A percentile compares a stretch with the other conserved stretches of the same genome.
Evolutionary conservation across 1,140 invertebrate genomes (phyloP).

Genomic region (Triops cancriformis): DNA sequence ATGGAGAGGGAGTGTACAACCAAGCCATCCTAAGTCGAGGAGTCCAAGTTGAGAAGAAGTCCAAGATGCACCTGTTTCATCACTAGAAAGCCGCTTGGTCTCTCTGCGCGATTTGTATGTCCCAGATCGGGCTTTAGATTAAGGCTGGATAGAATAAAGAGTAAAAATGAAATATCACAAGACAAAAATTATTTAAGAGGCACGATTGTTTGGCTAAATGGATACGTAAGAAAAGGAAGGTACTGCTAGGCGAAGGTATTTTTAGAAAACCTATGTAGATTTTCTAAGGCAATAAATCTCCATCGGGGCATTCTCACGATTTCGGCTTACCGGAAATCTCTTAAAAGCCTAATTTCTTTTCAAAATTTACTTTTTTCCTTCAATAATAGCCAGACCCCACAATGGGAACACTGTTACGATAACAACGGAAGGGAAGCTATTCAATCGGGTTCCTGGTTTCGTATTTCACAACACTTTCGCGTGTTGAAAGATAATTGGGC

Average conservation of each 20-base stretch:
- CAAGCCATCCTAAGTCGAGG: background rate
- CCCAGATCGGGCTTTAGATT: background rate
- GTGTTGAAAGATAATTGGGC: too few relatives aligned
- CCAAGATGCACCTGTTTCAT: conserved; percentile 6
- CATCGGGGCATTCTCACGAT: background rate
- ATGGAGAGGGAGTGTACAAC: too few relatives aligned
- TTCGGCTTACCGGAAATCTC: background rate
- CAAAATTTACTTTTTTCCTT: background rate
- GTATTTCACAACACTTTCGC: too few relatives aligned
- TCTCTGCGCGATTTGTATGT: background rate
- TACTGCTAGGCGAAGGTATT: too few relatives aligned
- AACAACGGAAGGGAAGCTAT: too few relatives aligned
- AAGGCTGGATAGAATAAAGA: background rate
- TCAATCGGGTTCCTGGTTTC: too few relatives aligned
- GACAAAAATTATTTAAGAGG: background rate
- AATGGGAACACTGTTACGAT: too few relatives aligned
- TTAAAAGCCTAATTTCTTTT: background rate
- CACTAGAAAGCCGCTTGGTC: background rate
- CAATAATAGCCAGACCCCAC: too few relatives aligned
- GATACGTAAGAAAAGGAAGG: background rate
- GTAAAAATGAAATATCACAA: background rate
- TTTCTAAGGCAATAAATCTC: too few relatives aligned
- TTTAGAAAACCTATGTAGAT: too few relatives aligned
- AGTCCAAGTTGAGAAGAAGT: background rate
- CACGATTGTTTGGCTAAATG: background rate